Base-by-base conservation (phyloP, 2,797 vertebrate species). In the Rhinichthys osculus region DNA sequence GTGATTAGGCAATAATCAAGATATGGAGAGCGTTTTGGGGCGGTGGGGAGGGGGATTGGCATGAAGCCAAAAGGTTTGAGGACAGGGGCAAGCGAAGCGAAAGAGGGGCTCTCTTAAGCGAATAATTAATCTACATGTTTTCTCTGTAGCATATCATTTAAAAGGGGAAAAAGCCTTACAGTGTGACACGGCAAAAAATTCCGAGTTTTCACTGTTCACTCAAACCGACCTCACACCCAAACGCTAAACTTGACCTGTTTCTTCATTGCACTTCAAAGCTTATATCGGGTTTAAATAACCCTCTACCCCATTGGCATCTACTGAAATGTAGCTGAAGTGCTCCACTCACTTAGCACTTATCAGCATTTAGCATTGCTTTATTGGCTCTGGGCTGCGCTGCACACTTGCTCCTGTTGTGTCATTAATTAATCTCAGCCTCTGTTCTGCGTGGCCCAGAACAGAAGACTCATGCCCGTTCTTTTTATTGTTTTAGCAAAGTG, bases 361-460 rank as follows among this genome's bases (percentile, higher is more conserved):
- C 54, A 64, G 44, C 50, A 10, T 85, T 85, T 83, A 74, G 67
- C 54, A 30, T 83, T 78, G 84, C 80, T 87, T 85, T 66, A 71
- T 84, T 83, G 62, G 85, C 85, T 85, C 27, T 47, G 16, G 86
- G 88, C 86, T 83, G 64, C 66, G 64, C 71, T 84, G 79, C 89
- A 87, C 82, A 42, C 83, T 78, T 57, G 59, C 88, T 81, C 89
- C 85, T 85, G 85, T 82, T 69, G 85, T 27, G 7, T 70, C 83
- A 38, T 88, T 86, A 78, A 89, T 82, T 89, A 89, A 93, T 87
- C 90, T 88, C 80, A 85, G 87, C 33, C 83, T 80, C 82, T 80
- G 30, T 88, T 89, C 87, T 83, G 84, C 50, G 30, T 81, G 54
- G 87, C 89, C 85, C 10, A 50, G 67, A 88, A 89, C 88, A 57